A percentile compares a stretch with the other conserved stretches of the same genome.
Evolutionary conservation across 2,113 vertebrate genomes (phyloP).

Genomic region (Alligator mississippiensis): DNA sequence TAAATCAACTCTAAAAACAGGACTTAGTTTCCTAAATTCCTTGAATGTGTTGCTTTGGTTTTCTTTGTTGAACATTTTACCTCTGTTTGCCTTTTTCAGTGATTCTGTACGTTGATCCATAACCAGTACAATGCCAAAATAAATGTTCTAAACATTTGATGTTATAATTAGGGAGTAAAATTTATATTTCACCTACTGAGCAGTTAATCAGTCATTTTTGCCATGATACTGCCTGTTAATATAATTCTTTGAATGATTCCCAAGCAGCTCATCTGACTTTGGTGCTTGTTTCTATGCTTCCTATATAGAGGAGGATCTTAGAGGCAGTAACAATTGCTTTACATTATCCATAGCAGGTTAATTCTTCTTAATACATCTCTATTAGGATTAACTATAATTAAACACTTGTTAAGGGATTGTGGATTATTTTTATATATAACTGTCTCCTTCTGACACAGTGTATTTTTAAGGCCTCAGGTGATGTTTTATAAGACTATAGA

Average conservation of each 20-base stretch:
- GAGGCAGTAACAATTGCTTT: not conserved
- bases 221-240: not conserved
- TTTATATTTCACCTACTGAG: not conserved
- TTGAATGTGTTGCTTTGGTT: not conserved
- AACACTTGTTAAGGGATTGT: not conserved
- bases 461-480: not conserved
- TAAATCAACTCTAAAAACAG: not conserved
- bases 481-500: rapidly evolving
- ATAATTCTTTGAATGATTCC: not conserved
- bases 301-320: not conserved
- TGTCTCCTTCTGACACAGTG: not conserved
- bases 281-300: not conserved
- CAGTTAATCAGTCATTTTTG: not conserved
- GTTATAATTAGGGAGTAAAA: not conserved
- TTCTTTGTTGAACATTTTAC: not conserved
- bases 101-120: rapidly evolving
- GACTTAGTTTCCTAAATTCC: not conserved
- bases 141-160: not conserved
- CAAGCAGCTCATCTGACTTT: not conserved
- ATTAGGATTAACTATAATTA: not conserved
- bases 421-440: not conserved
- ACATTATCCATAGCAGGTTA: not conserved
- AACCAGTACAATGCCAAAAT: not conserved
- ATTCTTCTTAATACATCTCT: not conserved
- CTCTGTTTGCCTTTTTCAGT: not conserved